A percentile compares a stretch with the other conserved stretches of the same genome.
Evolutionary conservation across 2,888 invertebrate species (phyloP).

Genomic region (Spialia ferax): DNA sequence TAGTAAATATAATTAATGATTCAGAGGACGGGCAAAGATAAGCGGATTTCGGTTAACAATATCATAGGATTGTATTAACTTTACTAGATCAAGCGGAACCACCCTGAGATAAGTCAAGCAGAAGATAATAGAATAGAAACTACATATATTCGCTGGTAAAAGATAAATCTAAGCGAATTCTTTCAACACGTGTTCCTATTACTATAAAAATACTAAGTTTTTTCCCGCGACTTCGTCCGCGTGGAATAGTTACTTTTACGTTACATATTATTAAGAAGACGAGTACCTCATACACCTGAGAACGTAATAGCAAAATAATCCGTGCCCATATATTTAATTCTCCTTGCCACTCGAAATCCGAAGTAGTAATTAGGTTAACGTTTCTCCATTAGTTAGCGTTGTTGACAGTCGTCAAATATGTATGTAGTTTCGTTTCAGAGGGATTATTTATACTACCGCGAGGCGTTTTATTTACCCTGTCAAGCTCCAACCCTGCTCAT

Average conservation of each 20-base stretch:
- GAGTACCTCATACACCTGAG: not conserved
- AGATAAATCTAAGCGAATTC: too few species aligned
- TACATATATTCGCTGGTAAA: too few species aligned
- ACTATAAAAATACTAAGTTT: too few species aligned
- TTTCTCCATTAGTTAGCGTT: conserved; percentile 2
- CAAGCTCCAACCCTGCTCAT: not conserved
- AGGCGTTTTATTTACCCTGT: conserved; percentile 5
- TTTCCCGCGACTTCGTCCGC: too few species aligned
- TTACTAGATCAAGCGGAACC: not conserved
- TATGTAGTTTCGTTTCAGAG: conserved; percentile 15
- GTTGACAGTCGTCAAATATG: conserved; percentile 22
- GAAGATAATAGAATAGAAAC: not conserved
- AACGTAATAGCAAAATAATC: not conserved
- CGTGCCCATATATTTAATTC: not conserved
- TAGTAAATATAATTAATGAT: not conserved
- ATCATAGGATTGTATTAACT: too few species aligned
- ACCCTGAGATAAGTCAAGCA: not conserved
- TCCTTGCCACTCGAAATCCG: not conserved
- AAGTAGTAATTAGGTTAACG: conserved; percentile 12
- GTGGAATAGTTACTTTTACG: too few species aligned
- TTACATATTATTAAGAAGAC: too few species aligned
- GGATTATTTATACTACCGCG: conserved; percentile 9
- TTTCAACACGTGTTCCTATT: too few species aligned
- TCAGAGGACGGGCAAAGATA: conserved; percentile 3
- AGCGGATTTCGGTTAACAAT: conserved; percentile 1